phyloP scores from a whole-genome alignment of 2,888 invertebrate species.

The Cerastis leucographa region DNA sequence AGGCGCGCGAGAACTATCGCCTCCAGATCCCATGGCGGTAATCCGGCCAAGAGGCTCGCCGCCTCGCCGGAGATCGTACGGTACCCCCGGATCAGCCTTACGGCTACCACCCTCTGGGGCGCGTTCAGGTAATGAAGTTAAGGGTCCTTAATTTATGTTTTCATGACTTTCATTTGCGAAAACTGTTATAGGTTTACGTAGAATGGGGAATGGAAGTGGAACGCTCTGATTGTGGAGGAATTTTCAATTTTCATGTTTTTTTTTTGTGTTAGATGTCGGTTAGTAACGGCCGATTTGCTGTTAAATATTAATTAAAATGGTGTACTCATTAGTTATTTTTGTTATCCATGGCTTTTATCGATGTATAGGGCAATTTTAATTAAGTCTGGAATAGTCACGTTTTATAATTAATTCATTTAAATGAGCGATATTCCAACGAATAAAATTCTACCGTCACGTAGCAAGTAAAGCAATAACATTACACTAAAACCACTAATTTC shows the following conservation, averaged over 20 bases:
- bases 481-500: conserved; percentile 10
- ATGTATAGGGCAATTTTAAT: neutral
- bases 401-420: neutral
- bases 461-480: conserved; percentile 17
- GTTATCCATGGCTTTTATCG: neutral
- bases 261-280: neutral
- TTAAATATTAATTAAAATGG: conserved; percentile 6
- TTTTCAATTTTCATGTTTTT: conserved; percentile 1
- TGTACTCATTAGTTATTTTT: neutral
- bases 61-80: no score
- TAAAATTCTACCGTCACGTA: neutral
- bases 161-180: conserved; percentile 32
- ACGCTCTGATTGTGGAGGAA: neutral
- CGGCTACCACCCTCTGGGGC: no score
- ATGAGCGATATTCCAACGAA: neutral
- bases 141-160: conserved; percentile 25
- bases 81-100: no score
- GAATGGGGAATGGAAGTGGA: conserved; percentile 22
- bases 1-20: no score
- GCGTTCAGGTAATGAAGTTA: no score
- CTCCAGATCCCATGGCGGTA: no score
- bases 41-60: no score
- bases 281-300: neutral
- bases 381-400: neutral
- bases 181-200: conserved; percentile 3